Conservation (phyloP, 2,888 invertebrate genomes). For the Dryadula phaetusa region DNA sequence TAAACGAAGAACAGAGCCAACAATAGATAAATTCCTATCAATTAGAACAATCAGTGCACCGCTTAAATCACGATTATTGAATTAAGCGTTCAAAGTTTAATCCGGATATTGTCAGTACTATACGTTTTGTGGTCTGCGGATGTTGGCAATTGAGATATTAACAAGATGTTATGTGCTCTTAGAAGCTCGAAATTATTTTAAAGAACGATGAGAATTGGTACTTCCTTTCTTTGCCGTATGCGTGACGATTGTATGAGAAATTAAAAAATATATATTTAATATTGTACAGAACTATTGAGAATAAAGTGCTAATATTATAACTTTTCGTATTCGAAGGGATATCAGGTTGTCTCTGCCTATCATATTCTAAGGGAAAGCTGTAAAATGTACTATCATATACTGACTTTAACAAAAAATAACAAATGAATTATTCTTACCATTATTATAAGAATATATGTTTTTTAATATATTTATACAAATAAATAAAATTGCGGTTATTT, state of each 20-base stretch:
- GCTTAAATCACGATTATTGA: conserved; percentile 59
- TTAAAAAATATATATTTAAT: too few relatives aligned
- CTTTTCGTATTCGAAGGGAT: too few relatives aligned
- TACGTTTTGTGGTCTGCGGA: conserved; percentile 64
- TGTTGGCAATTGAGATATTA: conserved; percentile 78
- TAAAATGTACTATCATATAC: too few relatives aligned
- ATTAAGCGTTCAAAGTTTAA: conserved; percentile 53
- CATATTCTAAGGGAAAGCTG: too few relatives aligned
- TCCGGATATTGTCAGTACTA: conserved; percentile 58
- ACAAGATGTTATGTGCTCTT: conserved; percentile 47
- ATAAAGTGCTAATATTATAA: too few relatives aligned
- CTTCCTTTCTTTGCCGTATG: not conserved
- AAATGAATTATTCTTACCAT: too few relatives aligned
- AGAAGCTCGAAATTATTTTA: conserved; percentile 18
- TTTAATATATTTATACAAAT: too few relatives aligned
- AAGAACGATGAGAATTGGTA: conserved; percentile 12
- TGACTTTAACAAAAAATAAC: too few relatives aligned
- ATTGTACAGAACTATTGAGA: too few relatives aligned
- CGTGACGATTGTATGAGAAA: not conserved
- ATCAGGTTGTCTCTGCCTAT: too few relatives aligned
- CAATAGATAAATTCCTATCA: conserved; percentile 15
- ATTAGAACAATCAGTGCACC: conserved; percentile 31
- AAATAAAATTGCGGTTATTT: too few relatives aligned
- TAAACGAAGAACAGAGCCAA: not conserved
- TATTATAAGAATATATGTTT: too few relatives aligned